Evolutionary conservation across 1,140 invertebrate species (phyloP).

Genomic region (Nomia melanderi): DNA sequence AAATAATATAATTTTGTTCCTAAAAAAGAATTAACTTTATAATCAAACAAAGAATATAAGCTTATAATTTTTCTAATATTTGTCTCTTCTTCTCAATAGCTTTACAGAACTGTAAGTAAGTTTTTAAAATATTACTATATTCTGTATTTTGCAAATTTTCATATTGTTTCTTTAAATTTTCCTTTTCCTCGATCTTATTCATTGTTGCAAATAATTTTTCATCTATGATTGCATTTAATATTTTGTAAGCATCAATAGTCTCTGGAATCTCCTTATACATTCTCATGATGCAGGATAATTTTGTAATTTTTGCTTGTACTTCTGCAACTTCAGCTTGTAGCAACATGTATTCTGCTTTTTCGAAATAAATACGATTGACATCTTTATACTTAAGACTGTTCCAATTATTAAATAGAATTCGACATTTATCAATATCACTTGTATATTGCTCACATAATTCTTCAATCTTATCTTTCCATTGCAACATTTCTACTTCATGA

Average conservation of each 20-base stretch:
- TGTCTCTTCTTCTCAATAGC: conserved; percentile 70
- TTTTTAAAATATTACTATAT: conserved; percentile 68
- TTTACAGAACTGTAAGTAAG: conserved; percentile 66
- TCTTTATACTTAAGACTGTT: conserved; percentile 65
- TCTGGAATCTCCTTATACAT: conserved; percentile 73
- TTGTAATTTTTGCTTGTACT: conserved; percentile 68
- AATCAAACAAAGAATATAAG: not conserved
- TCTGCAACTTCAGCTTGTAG: conserved; percentile 67
- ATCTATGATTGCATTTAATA: conserved; percentile 59
- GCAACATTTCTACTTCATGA: conserved; percentile 51
- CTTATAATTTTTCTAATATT: conserved; percentile 61
- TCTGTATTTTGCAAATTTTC: conserved; percentile 64
- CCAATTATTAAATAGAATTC: conserved; percentile 64
- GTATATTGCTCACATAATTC: conserved; percentile 66
- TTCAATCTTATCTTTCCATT: conserved; percentile 72
- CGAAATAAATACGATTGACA: conserved; percentile 57
- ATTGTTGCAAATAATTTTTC: conserved; percentile 56
- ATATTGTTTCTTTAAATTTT: conserved; percentile 63
- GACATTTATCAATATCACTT: conserved; percentile 54
- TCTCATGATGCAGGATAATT: conserved; percentile 63
- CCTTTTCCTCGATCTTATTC: conserved; percentile 66
- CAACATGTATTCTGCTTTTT: conserved; percentile 62
- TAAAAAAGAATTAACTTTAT: conserved; percentile 10
- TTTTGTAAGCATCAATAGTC: conserved; percentile 68
- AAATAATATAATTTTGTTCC: conserved; percentile 12